These are phyloP conservation scores for Darevskia nairensis DNA, from an alignment of 2,797 vertebrate species.

Conservation along the genomic window DNA sequence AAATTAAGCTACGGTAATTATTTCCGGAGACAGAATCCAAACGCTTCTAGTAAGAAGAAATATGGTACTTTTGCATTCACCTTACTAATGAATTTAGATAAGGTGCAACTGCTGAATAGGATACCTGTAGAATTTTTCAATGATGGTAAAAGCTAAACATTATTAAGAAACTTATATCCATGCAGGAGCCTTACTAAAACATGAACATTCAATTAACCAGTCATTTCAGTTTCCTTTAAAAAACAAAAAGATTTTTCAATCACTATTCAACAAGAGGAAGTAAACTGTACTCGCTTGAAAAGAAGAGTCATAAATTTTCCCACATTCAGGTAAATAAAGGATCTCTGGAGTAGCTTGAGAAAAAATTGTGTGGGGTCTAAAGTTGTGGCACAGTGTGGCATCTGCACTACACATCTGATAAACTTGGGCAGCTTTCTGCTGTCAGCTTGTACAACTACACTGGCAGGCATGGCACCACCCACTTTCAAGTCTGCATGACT, in stretches of 20 bases:
- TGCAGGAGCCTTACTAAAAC: not conserved
- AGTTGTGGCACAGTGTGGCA: not conserved
- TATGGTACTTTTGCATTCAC: constrained; percentile 39
- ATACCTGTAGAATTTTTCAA: constrained; percentile 37
- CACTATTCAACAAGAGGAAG: not conserved
- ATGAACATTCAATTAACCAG: not conserved
- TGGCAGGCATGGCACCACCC: not conserved
- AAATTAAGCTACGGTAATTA: constrained; percentile 77
- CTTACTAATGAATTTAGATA: constrained; percentile 57
- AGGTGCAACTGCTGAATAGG: constrained; percentile 26
- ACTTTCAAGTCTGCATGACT: not conserved
- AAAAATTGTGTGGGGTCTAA: too few relatives aligned
- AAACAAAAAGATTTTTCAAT: not conserved
- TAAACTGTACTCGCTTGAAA: not conserved
- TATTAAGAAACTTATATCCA: constrained; percentile 14
- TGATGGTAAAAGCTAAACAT: constrained; percentile 54
- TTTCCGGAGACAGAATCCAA: constrained; percentile 77
- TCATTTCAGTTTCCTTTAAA: not conserved
- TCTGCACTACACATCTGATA: not conserved
- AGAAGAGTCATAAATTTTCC: not conserved
- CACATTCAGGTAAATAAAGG: not conserved
- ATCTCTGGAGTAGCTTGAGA: not conserved
- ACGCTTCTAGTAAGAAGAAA: constrained; percentile 61
- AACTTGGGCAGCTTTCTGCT: not conserved
- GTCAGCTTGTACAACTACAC: not conserved